Base-by-base conservation (phyloP, 2,797 vertebrate genomes). In the Hippocampus kuda region DNA sequence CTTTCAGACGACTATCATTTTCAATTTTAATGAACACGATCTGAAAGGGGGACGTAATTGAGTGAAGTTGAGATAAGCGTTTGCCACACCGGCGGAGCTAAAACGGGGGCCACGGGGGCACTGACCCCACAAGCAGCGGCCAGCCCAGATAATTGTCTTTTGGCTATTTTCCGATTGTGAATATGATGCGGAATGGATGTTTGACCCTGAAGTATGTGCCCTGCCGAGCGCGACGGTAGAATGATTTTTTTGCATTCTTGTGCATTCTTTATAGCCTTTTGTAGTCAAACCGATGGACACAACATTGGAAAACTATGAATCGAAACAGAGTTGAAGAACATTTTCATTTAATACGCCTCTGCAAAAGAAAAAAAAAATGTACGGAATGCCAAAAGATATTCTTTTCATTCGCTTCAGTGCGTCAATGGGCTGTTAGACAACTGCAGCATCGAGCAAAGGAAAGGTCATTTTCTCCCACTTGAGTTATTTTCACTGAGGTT, bases 391-490 rank as follows among this genome's bases (percentile, higher is more conserved):
- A 18, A 30, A 51, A 76, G 13, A 74, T 22, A 34, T 0, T 30
- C 46, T 6, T 63, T 48, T 10, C 64, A 18, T 15, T 44, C 13
- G 15, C 27, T 44, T 7, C n/a, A 3, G 10, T 64, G 38, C 22
- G 41, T 67, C 41, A 20, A 34, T 9, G 34, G 30, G 46, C 46
- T 26, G 53, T 60, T 1, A 66, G 61, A 68, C n/a, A 24, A 67
- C 62, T 15, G 48, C 57, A 72, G 69, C n/a, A 0, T 22, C n/a
- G 38, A 26, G 41, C 48, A 60, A 70, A 76, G 49, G 56, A 83
- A 79, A 76, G 76, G 72, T 77, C 66, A 67, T 68, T 64, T 69
- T 6, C 9, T 57, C 56, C 66, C 75, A 79, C 34, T 69, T 68
- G 7, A 38, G 49, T 77, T 65, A 65, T 68, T 69, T 71, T 80